These are phyloP conservation scores for Erebia palarica DNA, from an alignment of 2,888 invertebrate genomes.

Conservation along the genomic window DNA sequence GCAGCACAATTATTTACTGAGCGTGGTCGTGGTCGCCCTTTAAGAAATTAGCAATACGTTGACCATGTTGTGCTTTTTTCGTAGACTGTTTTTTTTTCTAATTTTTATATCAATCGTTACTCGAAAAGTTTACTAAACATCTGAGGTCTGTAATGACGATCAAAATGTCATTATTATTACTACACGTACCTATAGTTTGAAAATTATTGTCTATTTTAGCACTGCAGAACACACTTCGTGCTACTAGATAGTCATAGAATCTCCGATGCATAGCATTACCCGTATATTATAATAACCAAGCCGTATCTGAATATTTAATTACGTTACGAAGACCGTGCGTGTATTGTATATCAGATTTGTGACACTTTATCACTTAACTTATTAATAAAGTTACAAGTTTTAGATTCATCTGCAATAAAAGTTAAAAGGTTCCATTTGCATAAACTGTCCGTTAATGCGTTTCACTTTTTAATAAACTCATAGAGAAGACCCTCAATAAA, in stretches of 20 bases:
- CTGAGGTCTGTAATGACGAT: too few relatives aligned
- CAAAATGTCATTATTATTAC: too few relatives aligned
- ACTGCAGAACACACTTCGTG: too few relatives aligned
- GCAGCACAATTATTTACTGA: constrained; percentile 74
- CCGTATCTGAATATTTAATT: too few relatives aligned
- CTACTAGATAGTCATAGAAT: too few relatives aligned
- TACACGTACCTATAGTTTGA: too few relatives aligned
- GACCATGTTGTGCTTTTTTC: constrained; percentile 20
- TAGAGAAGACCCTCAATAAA: constrained; percentile 18
- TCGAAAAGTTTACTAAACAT: too few relatives aligned
- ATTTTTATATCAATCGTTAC: neutral
- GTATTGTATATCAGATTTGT: neutral
- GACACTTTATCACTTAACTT: neutral
- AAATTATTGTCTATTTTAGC: too few relatives aligned
- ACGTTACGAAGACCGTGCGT: too few relatives aligned
- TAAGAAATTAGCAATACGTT: constrained; percentile 64
- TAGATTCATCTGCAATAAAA: constrained; percentile 11
- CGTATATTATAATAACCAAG: too few relatives aligned
- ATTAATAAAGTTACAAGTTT: neutral
- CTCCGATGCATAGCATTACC: too few relatives aligned
- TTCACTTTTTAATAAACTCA: constrained; percentile 13
- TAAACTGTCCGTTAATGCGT: constrained; percentile 1
- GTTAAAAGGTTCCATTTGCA: constrained; percentile 2
- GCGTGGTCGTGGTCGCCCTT: constrained; percentile 54
- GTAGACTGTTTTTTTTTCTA: neutral